Evolutionary conservation across 2,888 invertebrate genomes (phyloP).

Genomic region (Altica lythri): DNA sequence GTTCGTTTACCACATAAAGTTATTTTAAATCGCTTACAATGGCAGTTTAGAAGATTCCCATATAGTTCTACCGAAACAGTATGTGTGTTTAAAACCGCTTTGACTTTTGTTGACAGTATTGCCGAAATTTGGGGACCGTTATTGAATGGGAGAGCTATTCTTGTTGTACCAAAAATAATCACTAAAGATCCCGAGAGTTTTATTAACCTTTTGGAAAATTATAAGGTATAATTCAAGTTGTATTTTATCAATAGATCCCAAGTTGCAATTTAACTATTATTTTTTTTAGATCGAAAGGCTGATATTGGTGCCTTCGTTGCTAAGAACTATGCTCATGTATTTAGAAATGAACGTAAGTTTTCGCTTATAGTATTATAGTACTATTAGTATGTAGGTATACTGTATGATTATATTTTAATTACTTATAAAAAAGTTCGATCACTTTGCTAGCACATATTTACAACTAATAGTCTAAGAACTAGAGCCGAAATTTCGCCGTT

Average conservation of each 20-base stretch:
- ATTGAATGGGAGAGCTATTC: conserved; percentile 70
- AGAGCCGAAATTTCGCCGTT: no score
- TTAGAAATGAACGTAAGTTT: conserved; percentile 64
- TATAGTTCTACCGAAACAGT: conserved; percentile 68
- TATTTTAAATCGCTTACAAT: conserved; percentile 80
- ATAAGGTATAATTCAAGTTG: conserved; percentile 62
- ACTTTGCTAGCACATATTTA: no score
- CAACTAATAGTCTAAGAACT: no score
- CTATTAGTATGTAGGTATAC: no score
- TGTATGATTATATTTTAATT: no score
- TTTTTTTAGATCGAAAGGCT: conserved; percentile 72
- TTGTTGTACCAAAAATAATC: conserved; percentile 73
- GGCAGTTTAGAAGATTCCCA: conserved; percentile 87
- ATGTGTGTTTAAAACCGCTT: conserved; percentile 87
- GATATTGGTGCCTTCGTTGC: conserved; percentile 82
- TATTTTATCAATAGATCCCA: neutral
- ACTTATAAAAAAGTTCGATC: no score
- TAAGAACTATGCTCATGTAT: conserved; percentile 79
- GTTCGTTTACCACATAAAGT: conserved; percentile 79
- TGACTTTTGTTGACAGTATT: conserved; percentile 90
- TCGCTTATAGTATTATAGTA: no score
- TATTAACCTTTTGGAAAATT: conserved; percentile 69
- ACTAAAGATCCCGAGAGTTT: conserved; percentile 81
- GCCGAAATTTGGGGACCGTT: conserved; percentile 88
- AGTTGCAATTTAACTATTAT: conserved; percentile 19